Percentiles rank a stretch among this genome's conserved stretches.
Conservation (phyloP, 1,140 invertebrate genomes). For the Halictus rubicundus region DNA sequence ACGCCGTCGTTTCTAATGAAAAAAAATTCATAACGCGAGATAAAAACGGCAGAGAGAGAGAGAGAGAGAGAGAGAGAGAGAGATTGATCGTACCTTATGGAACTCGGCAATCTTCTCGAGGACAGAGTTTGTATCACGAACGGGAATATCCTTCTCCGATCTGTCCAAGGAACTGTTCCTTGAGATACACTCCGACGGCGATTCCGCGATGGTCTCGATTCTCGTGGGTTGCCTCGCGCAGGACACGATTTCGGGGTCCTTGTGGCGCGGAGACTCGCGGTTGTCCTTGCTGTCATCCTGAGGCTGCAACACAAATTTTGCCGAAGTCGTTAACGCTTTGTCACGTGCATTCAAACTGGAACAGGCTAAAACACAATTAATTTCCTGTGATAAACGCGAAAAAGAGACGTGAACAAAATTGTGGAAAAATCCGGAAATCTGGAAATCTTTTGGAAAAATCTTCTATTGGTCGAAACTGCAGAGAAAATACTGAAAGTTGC, state of each 20-base stretch:
- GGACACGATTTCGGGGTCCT: constrained; percentile 76
- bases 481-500: no score
- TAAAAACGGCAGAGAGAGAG: not conserved
- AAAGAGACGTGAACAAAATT: no score
- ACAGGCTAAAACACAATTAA: no score
- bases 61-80: no score
- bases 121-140: constrained; percentile 62
- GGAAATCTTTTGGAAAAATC: no score
- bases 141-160: constrained; percentile 37
- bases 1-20: not conserved
- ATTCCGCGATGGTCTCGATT: constrained; percentile 72
- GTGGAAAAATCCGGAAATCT: no score
- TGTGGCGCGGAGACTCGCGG: constrained; percentile 71
- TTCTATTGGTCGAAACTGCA: no score
- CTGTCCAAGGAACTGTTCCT: constrained; percentile 62
- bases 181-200: constrained; percentile 72
- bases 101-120: constrained; percentile 70
- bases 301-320: constrained; percentile 59
- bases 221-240: constrained; percentile 72
- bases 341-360: no score
- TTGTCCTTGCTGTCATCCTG: constrained; percentile 69
- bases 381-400: no score
- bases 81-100: constrained; percentile 55
- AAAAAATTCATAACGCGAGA: not conserved
- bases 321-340: not conserved